These are phyloP conservation scores for Kuschelorhynchus macadamiae DNA, from an alignment of 2,888 invertebrate genomes.

Conservation along the genomic window DNA sequence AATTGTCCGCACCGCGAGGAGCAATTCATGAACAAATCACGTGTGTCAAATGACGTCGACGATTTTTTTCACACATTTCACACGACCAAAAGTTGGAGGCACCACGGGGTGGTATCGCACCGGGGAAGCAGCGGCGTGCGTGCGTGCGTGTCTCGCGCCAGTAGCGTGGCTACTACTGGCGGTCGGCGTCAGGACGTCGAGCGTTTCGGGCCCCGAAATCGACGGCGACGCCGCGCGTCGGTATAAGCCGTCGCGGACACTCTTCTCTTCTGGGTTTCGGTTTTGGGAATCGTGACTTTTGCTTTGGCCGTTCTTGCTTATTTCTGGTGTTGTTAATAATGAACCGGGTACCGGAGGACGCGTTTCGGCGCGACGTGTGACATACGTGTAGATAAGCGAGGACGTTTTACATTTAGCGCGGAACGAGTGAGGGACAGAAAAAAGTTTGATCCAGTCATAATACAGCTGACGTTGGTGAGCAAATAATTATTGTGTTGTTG, in stretches of 20 bases:
- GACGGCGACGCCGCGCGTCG: conserved; percentile 48
- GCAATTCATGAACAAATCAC: too few relatives aligned
- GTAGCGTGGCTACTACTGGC: conserved; percentile 58
- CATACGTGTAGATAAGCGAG: too few relatives aligned
- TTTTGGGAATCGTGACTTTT: conserved; percentile 42
- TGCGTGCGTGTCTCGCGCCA: conserved; percentile 53
- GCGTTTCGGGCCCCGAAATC: conserved; percentile 44
- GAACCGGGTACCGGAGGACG: conserved; percentile 27
- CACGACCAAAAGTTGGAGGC: too few relatives aligned
- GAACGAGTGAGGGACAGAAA: too few relatives aligned
- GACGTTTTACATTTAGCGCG: too few relatives aligned
- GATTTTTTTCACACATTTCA: too few relatives aligned
- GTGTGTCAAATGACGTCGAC: too few relatives aligned
- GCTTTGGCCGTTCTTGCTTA: conserved; percentile 34
- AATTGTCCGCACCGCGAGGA: too few relatives aligned
- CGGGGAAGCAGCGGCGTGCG: conserved; percentile 35
- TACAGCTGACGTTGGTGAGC: too few relatives aligned
- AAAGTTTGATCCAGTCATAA: too few relatives aligned
- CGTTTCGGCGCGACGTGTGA: conserved; percentile 4
- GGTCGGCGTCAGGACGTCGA: conserved; percentile 51
- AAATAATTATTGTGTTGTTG: too few relatives aligned
- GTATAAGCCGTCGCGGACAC: conserved; percentile 30
- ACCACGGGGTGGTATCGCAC: conserved; percentile 1
- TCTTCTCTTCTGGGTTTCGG: conserved; percentile 21
- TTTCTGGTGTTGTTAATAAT: conserved; percentile 43